Evolutionary conservation across 2,888 invertebrate species (phyloP).

Genomic region (Drosophila vallismaia): DNA sequence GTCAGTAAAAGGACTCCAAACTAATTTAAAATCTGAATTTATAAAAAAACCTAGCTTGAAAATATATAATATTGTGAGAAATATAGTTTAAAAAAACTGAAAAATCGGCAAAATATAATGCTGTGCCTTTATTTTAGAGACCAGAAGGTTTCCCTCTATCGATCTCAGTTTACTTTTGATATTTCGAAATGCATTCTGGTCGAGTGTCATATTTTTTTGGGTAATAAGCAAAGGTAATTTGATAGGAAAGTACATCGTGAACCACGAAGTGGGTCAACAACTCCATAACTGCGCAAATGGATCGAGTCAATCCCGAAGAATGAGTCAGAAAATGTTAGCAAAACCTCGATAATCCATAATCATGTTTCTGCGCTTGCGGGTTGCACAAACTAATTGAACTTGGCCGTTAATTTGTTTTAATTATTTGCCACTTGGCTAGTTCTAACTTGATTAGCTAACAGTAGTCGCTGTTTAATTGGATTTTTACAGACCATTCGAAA

Average conservation of each 20-base stretch:
- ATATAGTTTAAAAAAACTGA: neutral
- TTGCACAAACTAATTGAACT: slow-evolving; percentile 13
- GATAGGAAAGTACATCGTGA: slow-evolving; percentile 34
- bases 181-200: slow-evolving; percentile 38
- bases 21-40: too few relatives aligned
- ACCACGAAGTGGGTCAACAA: slow-evolving; percentile 66
- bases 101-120: slow-evolving; percentile 15
- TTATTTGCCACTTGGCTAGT: slow-evolving; percentile 38
- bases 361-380: slow-evolving; percentile 6
- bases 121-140: slow-evolving; percentile 38
- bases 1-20: too few relatives aligned
- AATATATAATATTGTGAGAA: neutral
- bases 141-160: slow-evolving; percentile 47
- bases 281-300: slow-evolving; percentile 36
- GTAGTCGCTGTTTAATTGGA: slow-evolving; percentile 12
- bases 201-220: slow-evolving; percentile 47
- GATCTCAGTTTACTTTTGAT: slow-evolving; percentile 23
- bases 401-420: slow-evolving; percentile 24
- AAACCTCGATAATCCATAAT: neutral
- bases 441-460: slow-evolving; percentile 37
- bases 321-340: slow-evolving; percentile 45
- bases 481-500: slow-evolving; percentile 22
- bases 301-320: slow-evolving; percentile 30
- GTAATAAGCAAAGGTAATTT: slow-evolving; percentile 19
- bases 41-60: neutral